phyloP scores from a whole-genome alignment of 1,140 invertebrate genomes.

The Diorhabda carinulata region DNA sequence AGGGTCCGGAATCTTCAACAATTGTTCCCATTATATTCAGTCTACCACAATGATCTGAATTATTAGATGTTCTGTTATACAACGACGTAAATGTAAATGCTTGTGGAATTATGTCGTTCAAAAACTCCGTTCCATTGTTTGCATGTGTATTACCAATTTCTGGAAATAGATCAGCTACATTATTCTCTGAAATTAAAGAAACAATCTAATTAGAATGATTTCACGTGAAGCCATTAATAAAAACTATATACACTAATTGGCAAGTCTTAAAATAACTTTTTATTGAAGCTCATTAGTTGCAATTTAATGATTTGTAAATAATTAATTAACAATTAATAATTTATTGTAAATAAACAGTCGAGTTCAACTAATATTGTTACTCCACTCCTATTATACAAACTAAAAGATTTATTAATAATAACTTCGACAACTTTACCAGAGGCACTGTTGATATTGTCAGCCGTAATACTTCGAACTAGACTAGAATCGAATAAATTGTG shows the following conservation, averaged over 20 bases:
- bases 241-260: no score
- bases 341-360: no score
- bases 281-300: no score
- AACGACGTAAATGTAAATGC: constrained; percentile 29
- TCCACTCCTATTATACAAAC: no score
- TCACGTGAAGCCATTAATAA: no score
- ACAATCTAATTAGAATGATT: constrained; percentile 5
- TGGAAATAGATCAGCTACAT: constrained; percentile 27
- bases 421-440: background rate
- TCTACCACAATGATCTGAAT: constrained; percentile 62
- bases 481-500: background rate
- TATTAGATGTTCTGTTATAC: constrained; percentile 30
- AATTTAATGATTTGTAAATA: no score
- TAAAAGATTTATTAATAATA: no score
- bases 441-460: background rate
- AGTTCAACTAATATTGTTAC: no score
- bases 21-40: constrained; percentile 91
- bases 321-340: no score
- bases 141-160: constrained; percentile 27
- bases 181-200: constrained; percentile 34
- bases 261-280: no score
- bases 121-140: constrained; percentile 38
- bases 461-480: background rate
- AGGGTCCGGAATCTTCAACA: constrained; percentile 85
- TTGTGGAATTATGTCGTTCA: constrained; percentile 42